phyloP scores from a whole-genome alignment of 2,113 vertebrate species.

The Alligator sinensis region DNA sequence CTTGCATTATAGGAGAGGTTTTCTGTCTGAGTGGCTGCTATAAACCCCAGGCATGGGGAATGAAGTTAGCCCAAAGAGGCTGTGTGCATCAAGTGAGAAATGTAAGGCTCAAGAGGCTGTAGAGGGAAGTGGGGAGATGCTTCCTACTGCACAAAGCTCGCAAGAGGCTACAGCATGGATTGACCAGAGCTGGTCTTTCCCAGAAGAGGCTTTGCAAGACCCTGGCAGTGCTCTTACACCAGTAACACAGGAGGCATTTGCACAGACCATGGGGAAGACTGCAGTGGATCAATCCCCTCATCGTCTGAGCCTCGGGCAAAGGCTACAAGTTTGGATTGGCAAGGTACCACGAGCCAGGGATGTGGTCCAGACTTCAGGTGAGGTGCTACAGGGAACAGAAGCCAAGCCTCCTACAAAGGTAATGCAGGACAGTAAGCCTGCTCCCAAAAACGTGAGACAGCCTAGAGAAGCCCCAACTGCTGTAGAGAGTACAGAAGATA shows the following conservation, averaged over 20 bases:
- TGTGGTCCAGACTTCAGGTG: not conserved
- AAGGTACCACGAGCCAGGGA: not conserved
- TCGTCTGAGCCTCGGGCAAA: rapidly evolving
- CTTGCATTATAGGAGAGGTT: not conserved
- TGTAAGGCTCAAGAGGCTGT: not conserved
- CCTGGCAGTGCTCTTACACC: too few relatives aligned
- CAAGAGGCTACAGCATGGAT: too few relatives aligned
- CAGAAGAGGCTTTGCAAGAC: too few relatives aligned
- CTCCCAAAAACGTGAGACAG: too few relatives aligned
- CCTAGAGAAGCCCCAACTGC: too few relatives aligned
- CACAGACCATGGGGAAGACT: rapidly evolving
- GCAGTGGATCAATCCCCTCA: not conserved
- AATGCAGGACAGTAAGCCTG: too few relatives aligned
- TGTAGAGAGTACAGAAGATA: too few relatives aligned
- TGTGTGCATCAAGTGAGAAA: not conserved
- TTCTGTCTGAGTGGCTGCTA: not conserved
- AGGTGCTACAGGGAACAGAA: too few relatives aligned
- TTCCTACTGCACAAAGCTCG: rapidly evolving
- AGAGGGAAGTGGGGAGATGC: rapidly evolving
- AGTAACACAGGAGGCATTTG: not conserved
- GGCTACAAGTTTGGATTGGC: not conserved
- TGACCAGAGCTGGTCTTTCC: too few relatives aligned
- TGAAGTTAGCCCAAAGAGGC: not conserved
- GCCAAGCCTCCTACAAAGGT: too few relatives aligned
- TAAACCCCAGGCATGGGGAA: not conserved